phyloP scores from a whole-genome alignment of 2,888 invertebrate genomes.

The Thymelicus lineola region DNA sequence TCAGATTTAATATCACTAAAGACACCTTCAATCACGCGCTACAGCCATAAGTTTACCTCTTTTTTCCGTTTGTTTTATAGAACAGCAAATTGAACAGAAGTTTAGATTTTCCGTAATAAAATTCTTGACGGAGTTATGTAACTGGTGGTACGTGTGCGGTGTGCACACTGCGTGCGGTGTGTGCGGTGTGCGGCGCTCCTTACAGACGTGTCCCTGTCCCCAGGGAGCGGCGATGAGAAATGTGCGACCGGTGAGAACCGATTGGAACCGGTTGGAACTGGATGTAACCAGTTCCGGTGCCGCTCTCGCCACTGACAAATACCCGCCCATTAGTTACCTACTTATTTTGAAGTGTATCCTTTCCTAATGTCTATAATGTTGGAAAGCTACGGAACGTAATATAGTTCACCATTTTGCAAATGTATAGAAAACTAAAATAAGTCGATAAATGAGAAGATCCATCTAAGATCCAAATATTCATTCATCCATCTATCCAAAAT shows the following conservation, averaged over 20 bases:
- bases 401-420: no score
- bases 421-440: no score
- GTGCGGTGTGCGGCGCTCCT: not conserved
- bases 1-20: no score
- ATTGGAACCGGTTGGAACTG: not conserved
- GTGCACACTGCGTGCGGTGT: no score
- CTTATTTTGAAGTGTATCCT: not conserved
- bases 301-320: not conserved
- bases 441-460: no score
- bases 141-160: not conserved
- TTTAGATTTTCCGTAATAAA: not conserved
- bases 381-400: no score
- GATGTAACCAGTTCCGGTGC: not conserved
- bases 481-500: no score
- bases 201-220: constrained; percentile 4
- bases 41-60: no score
- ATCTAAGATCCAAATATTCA: no score
- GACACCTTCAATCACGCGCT: no score
- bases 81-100: not conserved
- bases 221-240: not conserved
- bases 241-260: not conserved
- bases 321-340: not conserved
- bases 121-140: not conserved
- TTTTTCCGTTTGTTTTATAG: no score
- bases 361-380: no score